Percentiles rank a stretch among this genome's conserved stretches.
These are phyloP conservation scores for Albula goreensis DNA, from an alignment of 2,113 vertebrate genomes.

Conservation along the genomic window DNA sequence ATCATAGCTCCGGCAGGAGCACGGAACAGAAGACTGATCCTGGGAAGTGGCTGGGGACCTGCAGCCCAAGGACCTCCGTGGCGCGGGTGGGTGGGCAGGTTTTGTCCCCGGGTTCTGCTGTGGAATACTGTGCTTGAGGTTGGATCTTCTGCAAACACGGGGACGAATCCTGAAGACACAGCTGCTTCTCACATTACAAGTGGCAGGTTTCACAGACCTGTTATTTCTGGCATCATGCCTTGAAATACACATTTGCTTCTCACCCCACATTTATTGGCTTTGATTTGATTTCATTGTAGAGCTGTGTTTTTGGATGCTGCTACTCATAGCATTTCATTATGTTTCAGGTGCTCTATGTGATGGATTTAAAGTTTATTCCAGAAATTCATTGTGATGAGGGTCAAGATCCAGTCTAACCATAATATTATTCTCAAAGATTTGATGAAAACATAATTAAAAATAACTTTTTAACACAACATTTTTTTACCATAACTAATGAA, in stretches of 20 bases:
- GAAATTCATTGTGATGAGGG: not conserved
- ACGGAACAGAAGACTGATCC: slow-evolving; percentile 37
- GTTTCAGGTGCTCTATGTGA: not conserved
- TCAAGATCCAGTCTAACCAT: not conserved
- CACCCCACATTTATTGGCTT: slow-evolving; percentile 18
- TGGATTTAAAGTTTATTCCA: not conserved
- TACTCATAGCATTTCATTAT: not conserved
- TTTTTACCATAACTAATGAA: no score
- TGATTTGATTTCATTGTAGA: not conserved
- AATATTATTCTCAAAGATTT: no score
- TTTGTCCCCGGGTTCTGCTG: slow-evolving; percentile 40
- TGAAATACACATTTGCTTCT: slow-evolving; percentile 8
- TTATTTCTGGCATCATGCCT: slow-evolving; percentile 57
- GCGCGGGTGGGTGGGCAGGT: slow-evolving; percentile 14
- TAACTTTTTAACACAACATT: no score
- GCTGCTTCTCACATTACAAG: slow-evolving; percentile 59
- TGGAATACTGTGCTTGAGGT: slow-evolving; percentile 37
- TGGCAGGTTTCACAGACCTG: slow-evolving; percentile 40
- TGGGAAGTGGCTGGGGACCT: slow-evolving; percentile 41
- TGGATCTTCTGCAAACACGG: slow-evolving; percentile 29
- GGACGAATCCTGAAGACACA: slow-evolving; percentile 38
- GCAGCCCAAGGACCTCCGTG: not conserved
- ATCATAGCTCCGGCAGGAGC: slow-evolving; percentile 35
- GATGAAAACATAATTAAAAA: no score
- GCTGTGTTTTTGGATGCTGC: not conserved